Evolutionary conservation across 2,888 invertebrate genomes (phyloP).

Genomic region (Ectemnius cavifrons): DNA sequence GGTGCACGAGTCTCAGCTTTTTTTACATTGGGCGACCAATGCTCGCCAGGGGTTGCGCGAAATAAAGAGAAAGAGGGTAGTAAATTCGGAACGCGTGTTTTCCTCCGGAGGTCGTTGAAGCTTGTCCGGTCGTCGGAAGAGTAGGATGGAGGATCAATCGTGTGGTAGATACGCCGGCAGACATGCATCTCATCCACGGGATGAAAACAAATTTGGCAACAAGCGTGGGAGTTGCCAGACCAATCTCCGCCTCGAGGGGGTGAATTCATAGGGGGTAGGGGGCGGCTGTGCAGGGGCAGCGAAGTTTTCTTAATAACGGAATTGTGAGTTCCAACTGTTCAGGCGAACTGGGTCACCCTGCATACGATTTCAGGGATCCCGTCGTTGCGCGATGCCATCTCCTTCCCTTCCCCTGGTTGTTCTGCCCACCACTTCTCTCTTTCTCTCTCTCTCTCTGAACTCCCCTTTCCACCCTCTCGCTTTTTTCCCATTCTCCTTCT

Average conservation of each 20-base stretch:
- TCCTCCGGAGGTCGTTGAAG: too few species aligned
- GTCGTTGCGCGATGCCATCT: conserved; percentile 13
- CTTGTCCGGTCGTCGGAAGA: not conserved
- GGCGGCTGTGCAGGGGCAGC: not conserved
- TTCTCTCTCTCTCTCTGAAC: conserved; percentile 6
- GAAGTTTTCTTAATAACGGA: conserved; percentile 60
- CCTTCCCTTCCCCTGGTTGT: conserved; percentile 4
- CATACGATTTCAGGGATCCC: conserved; percentile 39
- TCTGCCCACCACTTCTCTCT: not conserved
- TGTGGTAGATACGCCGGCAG: not conserved
- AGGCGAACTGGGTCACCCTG: conserved; percentile 47
- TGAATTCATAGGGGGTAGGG: not conserved
- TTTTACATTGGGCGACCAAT: too few species aligned
- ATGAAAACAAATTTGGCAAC: conserved; percentile 45
- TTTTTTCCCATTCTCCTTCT: not conserved
- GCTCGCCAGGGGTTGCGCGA: too few species aligned
- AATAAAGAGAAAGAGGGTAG: too few species aligned
- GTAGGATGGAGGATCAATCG: conserved; percentile 19
- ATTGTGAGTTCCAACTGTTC: conserved; percentile 49
- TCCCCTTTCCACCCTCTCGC: not conserved
- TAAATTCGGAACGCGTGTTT: too few species aligned
- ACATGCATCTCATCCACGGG: not conserved
- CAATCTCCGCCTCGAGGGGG: not conserved
- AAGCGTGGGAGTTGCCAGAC: not conserved
- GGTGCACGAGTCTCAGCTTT: too few species aligned